Percentiles rank a stretch among this genome's conserved stretches.
Evolutionary conservation across 1,140 invertebrate genomes (phyloP).

Genomic region (Doryteuthis pealeii): DNA sequence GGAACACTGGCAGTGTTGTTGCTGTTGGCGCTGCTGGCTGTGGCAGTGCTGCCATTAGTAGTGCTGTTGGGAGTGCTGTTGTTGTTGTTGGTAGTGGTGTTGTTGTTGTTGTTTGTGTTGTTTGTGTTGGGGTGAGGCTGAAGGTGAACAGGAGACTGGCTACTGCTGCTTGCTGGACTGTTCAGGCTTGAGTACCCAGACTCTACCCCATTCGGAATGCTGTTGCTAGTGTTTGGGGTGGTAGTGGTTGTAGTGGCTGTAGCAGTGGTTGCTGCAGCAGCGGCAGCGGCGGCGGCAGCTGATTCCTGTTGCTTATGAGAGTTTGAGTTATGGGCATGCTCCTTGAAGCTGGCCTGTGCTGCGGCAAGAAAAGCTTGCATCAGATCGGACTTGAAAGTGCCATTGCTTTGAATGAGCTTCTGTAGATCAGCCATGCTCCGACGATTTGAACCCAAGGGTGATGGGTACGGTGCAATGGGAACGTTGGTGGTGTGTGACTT

Average conservation of each 20-base stretch:
- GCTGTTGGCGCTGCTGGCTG: neutral
- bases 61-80: neutral
- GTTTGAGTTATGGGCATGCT: constrained; percentile 40
- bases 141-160: constrained; percentile 29
- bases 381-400: constrained; percentile 49
- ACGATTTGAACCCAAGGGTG: constrained; percentile 39
- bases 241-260: constrained; percentile 9
- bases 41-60: neutral
- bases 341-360: constrained; percentile 50
- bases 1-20: neutral
- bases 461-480: constrained; percentile 54
- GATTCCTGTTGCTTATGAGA: constrained; percentile 18
- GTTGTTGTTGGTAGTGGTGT: neutral
- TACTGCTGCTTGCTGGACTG: constrained; percentile 37
- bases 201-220: constrained; percentile 25
- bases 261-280: constrained; percentile 1
- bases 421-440: constrained; percentile 55
- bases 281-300: constrained; percentile 13
- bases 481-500: constrained; percentile 37
- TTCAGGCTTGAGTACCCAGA: constrained; percentile 39
- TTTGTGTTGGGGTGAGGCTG: constrained; percentile 3
- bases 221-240: constrained; percentile 18
- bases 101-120: constrained; percentile 3
- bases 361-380: constrained; percentile 52
- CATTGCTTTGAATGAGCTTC: constrained; percentile 48